Evolutionary conservation across 2,888 invertebrate genomes (phyloP), one percentile per base, ranked within the genome.

Genomic region (Agrenia bidenticulata): DNA sequence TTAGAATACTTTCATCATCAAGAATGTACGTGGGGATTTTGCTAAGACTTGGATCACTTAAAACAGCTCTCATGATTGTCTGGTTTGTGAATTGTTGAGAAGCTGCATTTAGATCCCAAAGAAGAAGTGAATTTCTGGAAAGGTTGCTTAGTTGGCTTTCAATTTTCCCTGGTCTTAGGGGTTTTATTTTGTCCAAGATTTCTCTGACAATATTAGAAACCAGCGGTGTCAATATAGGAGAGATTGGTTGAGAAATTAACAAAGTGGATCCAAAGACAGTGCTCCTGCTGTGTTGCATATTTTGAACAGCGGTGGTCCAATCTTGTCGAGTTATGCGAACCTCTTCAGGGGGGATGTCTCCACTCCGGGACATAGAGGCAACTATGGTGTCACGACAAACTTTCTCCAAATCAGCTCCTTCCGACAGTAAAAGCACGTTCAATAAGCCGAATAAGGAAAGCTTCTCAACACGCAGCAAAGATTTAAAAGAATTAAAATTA

Each of bases 341-440:
- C 15, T n/a, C 15, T 13, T 26, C 11, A 2, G 2, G 19, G 4
- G 17, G 17, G 5, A 45, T 27, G n/a, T 9, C 26, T 4, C 32
- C 55, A 19, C 32, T 7, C 27, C 55, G 26, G 4, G 32, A 27
- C 9, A 26, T 2, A 9, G 61, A 66, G 11, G 53, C 27, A 37
- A 68, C 63, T 19, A 72, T 64, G 64, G 93, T 89, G 81, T 94
- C 94, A 0, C 92, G 89, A 80, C 94, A 93, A 17, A 94, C 79
- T 2, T 91, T 90, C 79, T 90, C 88, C 59, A 94, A 80, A 81
- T 94, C 94, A 1, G 94, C 93, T n/a, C 32, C 32, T 32, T 7
- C 11, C 11, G 11, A 7, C 5, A 32, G 32, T 32, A 7, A 32
- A 32, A 32, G 4, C 32, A 32, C 5, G 11, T 32, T n/a, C n/a